Evolutionary conservation across 1,140 invertebrate species (phyloP), one percentile per base, ranked within the genome.

Genomic region (Ips typographus): DNA sequence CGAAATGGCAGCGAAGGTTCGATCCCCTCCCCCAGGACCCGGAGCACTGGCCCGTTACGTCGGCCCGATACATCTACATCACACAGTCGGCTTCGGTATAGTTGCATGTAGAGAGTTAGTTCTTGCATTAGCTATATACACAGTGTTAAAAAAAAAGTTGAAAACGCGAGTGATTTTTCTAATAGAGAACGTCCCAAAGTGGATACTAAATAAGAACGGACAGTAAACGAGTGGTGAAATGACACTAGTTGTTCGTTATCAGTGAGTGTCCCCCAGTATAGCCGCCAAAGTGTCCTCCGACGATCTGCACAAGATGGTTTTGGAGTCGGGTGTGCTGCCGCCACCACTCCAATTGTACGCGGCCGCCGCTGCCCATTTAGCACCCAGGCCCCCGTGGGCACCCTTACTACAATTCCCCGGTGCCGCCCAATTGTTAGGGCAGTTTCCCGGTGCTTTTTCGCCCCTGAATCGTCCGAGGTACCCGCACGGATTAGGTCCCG

Each of bases 321-420:
- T 80, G 51, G 79, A 80, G 69, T 74, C 78, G 75, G 78, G 78
- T 68, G 77, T 80, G 4, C 68, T 80, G 56, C 79, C 79, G 71
- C 79, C 79, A 51, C 78, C 79, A n/a, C 70, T 79, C 60, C 79
- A 79, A 59, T 65, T 80, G 5, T 80, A 80, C 59, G 78, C 78
- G 38, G 79, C 79, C 61, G 78, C 79, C 49, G 77, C 76, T 37
- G 77, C 77, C 55, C 77, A 80, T 53, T 70, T 78, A 40, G 71
- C 74, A 4, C 78, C 78, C 4, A 68, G 78, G 58, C 79, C 79
- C 38, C 78, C 79, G n/a, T 80, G 79, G 79, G 77, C 78, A 2
- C 79, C 78, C 2, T 72, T 80, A n/a, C 68, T 80, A 47, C 79
- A 80, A 66, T 80, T 79, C 70, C 76, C 79, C 40, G 72, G 77